Percentiles rank a stretch among this genome's conserved stretches.
Conservation (phyloP, 64 coral and sea anemone species). For the Montipora cactus region DNA sequence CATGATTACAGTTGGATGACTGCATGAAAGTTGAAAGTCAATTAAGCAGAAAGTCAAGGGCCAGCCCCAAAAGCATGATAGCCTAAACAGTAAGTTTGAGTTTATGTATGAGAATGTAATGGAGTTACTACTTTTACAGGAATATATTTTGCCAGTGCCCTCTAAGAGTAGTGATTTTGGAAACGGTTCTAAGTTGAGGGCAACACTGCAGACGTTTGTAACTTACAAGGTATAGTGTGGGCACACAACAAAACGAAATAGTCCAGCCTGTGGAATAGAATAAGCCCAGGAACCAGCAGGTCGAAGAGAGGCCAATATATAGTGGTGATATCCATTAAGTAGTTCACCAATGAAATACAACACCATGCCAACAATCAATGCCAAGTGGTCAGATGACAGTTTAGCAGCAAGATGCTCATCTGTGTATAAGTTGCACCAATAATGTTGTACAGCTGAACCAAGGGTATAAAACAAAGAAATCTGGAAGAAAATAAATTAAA, state of each 20-base stretch:
- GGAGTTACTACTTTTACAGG: no score
- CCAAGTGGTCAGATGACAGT: constrained; percentile 57
- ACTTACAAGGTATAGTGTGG: constrained; percentile 89
- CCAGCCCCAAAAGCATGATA: no score
- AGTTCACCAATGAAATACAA: constrained; percentile 72
- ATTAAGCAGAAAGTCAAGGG: no score
- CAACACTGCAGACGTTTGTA: neutral
- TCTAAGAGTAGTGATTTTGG: no score
- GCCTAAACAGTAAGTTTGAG: no score
- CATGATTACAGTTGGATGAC: no score
- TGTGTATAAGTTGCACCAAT: constrained; percentile 92
- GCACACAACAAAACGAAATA: constrained; percentile 80
- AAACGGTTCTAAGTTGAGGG: no score
- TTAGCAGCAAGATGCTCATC: constrained; percentile 35
- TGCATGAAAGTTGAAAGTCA: no score
- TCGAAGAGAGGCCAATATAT: constrained; percentile 54
- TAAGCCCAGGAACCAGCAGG: constrained; percentile 67
- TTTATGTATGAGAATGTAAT: no score
- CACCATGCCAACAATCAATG: constrained; percentile 48
- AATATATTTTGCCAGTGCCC: no score
- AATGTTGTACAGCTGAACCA: constrained; percentile 82
- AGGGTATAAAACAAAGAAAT: constrained; percentile 74
- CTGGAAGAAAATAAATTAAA: neutral
- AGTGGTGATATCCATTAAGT: constrained; percentile 82
- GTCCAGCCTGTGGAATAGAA: constrained; percentile 73